phyloP scores from a whole-genome alignment of 2,113 vertebrate species.

The Strix uralensis region DNA sequence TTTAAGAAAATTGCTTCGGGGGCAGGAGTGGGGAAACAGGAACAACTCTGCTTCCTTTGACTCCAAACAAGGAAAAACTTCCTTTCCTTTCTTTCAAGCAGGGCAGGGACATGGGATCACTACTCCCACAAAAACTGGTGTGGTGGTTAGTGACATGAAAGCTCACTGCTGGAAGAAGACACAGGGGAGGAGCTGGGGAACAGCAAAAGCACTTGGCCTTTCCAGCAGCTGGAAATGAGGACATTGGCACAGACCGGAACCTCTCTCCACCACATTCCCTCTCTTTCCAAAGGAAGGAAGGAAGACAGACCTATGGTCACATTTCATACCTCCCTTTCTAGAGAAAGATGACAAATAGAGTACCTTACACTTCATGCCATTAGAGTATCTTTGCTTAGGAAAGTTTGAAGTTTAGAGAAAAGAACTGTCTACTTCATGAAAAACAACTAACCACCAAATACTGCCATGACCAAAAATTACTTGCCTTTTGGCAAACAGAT shows the following conservation, averaged over 20 bases:
- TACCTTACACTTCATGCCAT: neutral
- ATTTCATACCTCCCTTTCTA: neutral
- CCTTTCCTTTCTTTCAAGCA: neutral
- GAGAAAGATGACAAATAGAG: neutral
- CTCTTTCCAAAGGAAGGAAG: neutral
- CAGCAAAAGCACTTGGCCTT: neutral
- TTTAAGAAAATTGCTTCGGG: neutral
- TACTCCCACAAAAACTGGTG: neutral
- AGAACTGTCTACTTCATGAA: neutral
- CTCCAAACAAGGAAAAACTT: neutral
- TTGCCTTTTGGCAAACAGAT: neutral
- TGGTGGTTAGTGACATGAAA: neutral
- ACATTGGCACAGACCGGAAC: neutral
- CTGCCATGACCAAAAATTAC: neutral
- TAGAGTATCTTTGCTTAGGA: neutral
- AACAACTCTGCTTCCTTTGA: neutral
- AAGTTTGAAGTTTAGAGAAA: neutral
- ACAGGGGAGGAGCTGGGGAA: neutral
- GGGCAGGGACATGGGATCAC: neutral
- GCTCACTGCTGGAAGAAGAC: neutral
- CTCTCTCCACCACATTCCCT: neutral
- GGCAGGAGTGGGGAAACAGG: neutral
- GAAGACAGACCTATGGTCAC: neutral
- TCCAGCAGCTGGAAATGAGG: neutral
- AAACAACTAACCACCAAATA: neutral